Conservation (phyloP, 2,888 invertebrate species). For the Ellobium chinense region DNA sequence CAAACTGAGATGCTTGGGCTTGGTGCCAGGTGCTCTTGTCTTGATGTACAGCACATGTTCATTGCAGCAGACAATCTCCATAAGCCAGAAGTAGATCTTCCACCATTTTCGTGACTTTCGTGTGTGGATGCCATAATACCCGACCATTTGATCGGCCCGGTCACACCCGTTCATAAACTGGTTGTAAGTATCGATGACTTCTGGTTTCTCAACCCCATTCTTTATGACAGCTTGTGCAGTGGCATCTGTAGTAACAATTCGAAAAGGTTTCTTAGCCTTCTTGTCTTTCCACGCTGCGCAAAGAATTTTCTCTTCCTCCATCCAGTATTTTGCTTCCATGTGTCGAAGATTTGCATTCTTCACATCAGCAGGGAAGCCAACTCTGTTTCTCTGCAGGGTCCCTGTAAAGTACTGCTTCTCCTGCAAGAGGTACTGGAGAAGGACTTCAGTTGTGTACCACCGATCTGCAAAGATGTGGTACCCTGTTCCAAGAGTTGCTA, state of each 20-base stretch:
- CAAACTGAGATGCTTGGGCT: not conserved
- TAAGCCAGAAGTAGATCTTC: not conserved
- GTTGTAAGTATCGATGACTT: constrained; percentile 4
- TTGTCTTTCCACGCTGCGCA: constrained; percentile 12
- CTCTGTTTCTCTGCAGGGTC: constrained; percentile 7
- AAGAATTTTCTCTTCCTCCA: constrained; percentile 3
- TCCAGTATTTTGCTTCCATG: constrained; percentile 6
- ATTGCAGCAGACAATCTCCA: not conserved
- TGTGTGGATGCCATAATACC: not conserved
- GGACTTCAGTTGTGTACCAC: constrained; percentile 1
- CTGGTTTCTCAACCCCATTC: not conserved
- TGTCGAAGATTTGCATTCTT: not conserved
- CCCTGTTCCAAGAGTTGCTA: not conserved
- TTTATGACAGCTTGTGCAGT: not conserved
- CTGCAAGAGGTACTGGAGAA: not conserved
- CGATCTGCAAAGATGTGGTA: constrained; percentile 7
- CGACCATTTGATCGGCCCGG: constrained; percentile 9
- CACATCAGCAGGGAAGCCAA: not conserved
- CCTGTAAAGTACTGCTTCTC: constrained; percentile 1
- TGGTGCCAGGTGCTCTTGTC: not conserved
- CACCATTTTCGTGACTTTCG: not conserved
- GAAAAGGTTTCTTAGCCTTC: constrained; percentile 5
- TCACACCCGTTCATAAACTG: not conserved
- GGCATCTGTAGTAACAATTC: not conserved
- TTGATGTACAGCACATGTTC: not conserved